These are phyloP conservation scores for Poecilia velifera DNA, from an alignment of 2,797 vertebrate genomes.

Conservation along the genomic window DNA sequence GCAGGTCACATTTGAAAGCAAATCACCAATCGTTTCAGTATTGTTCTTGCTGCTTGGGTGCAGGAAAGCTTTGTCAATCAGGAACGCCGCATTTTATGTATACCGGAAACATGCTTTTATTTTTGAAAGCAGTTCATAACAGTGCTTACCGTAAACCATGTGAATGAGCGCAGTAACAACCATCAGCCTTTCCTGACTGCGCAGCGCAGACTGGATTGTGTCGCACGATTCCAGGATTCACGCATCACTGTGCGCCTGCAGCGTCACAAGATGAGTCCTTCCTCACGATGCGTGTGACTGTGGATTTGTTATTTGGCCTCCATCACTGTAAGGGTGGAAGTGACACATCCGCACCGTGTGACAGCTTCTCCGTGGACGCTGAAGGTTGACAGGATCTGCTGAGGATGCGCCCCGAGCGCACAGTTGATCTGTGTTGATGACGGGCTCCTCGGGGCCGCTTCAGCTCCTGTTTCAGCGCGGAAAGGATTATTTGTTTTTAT, in stretches of 20 bases:
- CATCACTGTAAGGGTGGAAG: constrained; percentile 10
- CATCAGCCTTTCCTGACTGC: background rate
- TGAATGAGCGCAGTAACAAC: background rate
- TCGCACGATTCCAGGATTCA: background rate
- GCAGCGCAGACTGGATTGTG: background rate
- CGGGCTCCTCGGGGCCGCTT: constrained; percentile 16
- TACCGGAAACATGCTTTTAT: background rate
- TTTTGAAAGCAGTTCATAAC: background rate
- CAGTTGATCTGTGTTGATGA: constrained; percentile 25
- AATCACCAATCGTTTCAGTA: too few species aligned
- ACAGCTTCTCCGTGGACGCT: constrained; percentile 19
- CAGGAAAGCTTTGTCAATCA: too few species aligned
- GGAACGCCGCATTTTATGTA: too few species aligned
- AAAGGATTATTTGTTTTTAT: constrained; percentile 1
- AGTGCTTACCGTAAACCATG: background rate
- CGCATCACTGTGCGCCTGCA: constrained; percentile 4
- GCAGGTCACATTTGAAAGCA: too few species aligned
- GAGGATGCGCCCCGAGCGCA: constrained; percentile 29
- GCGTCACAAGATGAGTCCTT: constrained; percentile 16
- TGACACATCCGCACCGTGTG: constrained; percentile 9
- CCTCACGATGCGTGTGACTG: background rate
- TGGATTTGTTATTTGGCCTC: background rate
- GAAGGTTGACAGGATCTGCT: constrained; percentile 19
- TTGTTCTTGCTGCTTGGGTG: too few species aligned
- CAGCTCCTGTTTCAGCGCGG: background rate